Conservation (phyloP, 2,113 vertebrate genomes). For the Anoplopoma fimbria region DNA sequence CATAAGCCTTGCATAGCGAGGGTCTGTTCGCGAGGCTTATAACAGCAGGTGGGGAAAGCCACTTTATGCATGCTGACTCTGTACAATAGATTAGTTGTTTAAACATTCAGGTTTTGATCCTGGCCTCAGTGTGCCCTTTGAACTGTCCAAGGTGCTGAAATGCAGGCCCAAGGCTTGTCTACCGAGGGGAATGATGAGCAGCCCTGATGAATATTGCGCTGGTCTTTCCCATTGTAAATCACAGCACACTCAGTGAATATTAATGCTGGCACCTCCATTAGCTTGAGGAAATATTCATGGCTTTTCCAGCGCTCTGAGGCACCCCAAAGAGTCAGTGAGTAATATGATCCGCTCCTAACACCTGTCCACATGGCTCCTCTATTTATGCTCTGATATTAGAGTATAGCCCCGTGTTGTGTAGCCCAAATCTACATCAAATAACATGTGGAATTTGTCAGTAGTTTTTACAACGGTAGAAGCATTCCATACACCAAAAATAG, state of each 20-base stretch:
- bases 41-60: constrained; percentile 36
- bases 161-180: constrained; percentile 7
- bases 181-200: constrained; percentile 8
- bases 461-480: neutral
- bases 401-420: constrained; percentile 25
- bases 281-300: constrained; percentile 73
- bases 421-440: constrained; percentile 38
- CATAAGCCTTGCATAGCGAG: constrained; percentile 41
- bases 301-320: constrained; percentile 58
- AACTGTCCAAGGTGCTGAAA: constrained; percentile 50
- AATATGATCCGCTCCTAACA: constrained; percentile 67
- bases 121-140: constrained; percentile 36
- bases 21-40: constrained; percentile 33
- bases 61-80: constrained; percentile 34
- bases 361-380: constrained; percentile 65
- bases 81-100: constrained; percentile 25
- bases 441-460: constrained; percentile 14
- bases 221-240: constrained; percentile 68
- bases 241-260: constrained; percentile 65
- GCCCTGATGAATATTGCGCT: constrained; percentile 40
- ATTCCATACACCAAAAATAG: constrained; percentile 17
- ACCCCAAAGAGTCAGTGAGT: constrained; percentile 67
- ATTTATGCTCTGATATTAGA: constrained; percentile 53
- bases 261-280: constrained; percentile 70
- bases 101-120: constrained; percentile 13